Base-by-base conservation (phyloP, 2,797 vertebrate species). In the Myotis myotis region DNA sequence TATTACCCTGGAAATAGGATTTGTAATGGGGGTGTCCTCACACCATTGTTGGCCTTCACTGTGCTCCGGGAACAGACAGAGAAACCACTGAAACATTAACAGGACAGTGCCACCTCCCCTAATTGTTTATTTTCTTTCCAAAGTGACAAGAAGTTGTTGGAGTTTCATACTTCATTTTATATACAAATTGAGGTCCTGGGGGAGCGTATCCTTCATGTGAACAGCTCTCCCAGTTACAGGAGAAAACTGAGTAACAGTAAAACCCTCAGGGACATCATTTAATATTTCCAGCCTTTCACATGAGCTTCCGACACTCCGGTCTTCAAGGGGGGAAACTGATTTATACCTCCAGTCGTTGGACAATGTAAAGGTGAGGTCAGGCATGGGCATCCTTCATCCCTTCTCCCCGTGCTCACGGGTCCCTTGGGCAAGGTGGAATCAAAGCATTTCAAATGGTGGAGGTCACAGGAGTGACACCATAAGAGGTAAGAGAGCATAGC, bases 351-450 rank as follows among this genome's bases (percentile, higher is more conserved):
- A 71, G 97, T 78, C 75, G 8, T 98, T 94, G 94, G 97, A 97
- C 97, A 96, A 91, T 96, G 98, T 76, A 96, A 97, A 98, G 98
- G 98, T 97, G 97, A 97, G 97, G 98, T 98, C 97, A 97, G 97
- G 91, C 96, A 0, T 41, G 76, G 95, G 97, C 97, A 97, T 98
- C 93, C 96, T 98, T 98, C 98, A 98, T 98, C 97, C 96, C 95
- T 96, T 96, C 93, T 72, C 92, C 75, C 6, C 1, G 81, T 64
- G 92, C 94, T 97, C 97, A 44, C 62, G 62, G 85, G 96, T 98
- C 98, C 98, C 98, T 86, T 96, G 97, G 97, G 98, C 97, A 97
- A 98, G 96, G 97, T 97, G 97, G 97, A 98, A 97, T 97, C 97
- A 97, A 98, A 97, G 97, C 96, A 81, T 97, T 97, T 97, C 98